These are phyloP conservation scores for Dione vanillae DNA, from an alignment of 2,888 invertebrate genomes.

Conservation along the genomic window DNA sequence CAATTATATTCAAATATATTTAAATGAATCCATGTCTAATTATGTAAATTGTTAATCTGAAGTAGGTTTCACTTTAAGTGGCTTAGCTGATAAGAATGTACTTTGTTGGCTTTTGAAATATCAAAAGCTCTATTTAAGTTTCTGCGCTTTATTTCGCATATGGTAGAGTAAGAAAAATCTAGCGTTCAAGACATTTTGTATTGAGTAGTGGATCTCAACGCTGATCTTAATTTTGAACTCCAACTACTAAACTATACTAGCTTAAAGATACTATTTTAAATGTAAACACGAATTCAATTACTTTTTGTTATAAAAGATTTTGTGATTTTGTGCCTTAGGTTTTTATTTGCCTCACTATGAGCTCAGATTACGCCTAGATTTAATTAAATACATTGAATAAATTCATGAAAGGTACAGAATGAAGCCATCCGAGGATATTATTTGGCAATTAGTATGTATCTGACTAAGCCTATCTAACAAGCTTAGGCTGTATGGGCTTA, in stretches of 20 bases:
- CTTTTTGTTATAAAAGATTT: neutral
- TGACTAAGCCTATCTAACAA: too few relatives aligned
- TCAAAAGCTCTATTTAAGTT: too few relatives aligned
- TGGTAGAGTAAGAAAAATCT: neutral
- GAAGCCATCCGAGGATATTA: too few relatives aligned
- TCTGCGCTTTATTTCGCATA: neutral
- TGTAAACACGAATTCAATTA: neutral
- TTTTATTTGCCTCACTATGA: neutral
- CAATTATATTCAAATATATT: constrained; percentile 12
- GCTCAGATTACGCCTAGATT: neutral
- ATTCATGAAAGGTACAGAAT: too few relatives aligned
- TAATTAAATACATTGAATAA: neutral
- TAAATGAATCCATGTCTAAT: constrained; percentile 8
- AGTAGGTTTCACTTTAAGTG: constrained; percentile 21
- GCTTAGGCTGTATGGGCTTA: too few relatives aligned
- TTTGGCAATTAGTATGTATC: too few relatives aligned
- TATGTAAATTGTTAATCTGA: constrained; percentile 17
- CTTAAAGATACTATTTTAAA: neutral
- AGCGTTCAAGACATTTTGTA: neutral
- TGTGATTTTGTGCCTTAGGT: neutral
- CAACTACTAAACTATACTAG: too few relatives aligned
- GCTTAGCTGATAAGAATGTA: neutral
- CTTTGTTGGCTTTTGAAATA: neutral
- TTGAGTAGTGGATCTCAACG: neutral
- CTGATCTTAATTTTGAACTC: neutral